phyloP scores from a whole-genome alignment of 2,113 vertebrate genomes.

The Zosterops pallidus region DNA sequence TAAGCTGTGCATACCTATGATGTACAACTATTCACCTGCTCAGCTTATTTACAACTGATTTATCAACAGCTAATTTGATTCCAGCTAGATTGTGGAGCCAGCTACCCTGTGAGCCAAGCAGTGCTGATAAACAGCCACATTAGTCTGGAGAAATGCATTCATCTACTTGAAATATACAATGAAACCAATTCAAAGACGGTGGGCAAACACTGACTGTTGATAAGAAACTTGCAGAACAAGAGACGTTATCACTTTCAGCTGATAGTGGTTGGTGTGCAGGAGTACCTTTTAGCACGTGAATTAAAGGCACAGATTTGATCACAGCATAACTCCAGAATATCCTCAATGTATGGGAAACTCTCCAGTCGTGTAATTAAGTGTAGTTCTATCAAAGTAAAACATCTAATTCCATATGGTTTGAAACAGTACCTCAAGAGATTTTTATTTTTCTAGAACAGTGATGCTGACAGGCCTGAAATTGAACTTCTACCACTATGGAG shows the following conservation, averaged over 20 bases:
- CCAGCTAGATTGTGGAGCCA: neutral
- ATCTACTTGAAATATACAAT: neutral
- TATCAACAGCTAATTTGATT: conserved; percentile 49
- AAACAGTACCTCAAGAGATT: neutral
- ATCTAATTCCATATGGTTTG: neutral
- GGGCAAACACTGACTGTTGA: neutral
- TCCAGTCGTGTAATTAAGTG: neutral
- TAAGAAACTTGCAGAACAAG: conserved; percentile 23
- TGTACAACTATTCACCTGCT: neutral
- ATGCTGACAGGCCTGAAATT: conserved; percentile 12
- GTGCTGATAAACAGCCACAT: neutral
- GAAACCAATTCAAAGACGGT: neutral
- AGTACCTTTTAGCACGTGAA: neutral
- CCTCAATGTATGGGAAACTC: neutral
- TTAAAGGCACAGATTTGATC: neutral
- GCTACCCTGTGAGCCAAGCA: neutral
- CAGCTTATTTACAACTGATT: neutral
- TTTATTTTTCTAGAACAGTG: neutral
- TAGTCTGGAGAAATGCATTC: neutral
- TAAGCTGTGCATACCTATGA: neutral
- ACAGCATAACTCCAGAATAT: neutral
- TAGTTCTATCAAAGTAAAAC: neutral
- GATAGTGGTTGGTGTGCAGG: neutral
- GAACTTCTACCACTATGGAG: neutral
- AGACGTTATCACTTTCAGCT: neutral